Conservation (phyloP, 2,113 vertebrate genomes). For the Spea multiplicata region DNA sequence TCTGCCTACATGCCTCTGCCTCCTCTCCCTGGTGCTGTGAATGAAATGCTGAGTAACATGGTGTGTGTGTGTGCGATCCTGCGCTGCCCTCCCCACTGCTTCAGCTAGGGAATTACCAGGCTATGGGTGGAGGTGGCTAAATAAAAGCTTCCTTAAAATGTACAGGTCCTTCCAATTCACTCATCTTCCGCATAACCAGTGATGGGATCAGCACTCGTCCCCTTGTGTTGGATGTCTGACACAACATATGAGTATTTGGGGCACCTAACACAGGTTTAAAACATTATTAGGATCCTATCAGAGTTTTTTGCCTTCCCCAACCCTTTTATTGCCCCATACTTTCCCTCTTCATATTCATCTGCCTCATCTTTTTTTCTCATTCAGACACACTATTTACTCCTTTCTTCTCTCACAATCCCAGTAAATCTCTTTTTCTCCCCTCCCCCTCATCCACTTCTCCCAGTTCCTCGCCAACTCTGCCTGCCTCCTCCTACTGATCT, state of each 20-base stretch:
- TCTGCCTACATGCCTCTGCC: constrained; percentile 1
- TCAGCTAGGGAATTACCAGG: constrained; percentile 38
- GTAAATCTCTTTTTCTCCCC: not conserved
- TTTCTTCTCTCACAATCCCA: not conserved
- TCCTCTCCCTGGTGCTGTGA: constrained; percentile 27
- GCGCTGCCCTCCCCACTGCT: constrained; percentile 44
- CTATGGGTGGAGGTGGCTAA: constrained; percentile 13
- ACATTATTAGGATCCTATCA: too few relatives aligned
- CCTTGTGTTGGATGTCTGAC: too few relatives aligned
- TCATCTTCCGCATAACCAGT: too few relatives aligned
- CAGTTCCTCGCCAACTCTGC: not conserved
- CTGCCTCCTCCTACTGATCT: constrained; percentile 20
- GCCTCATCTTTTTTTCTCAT: not conserved
- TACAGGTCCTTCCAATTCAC: not conserved
- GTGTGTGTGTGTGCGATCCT: constrained; percentile 37
- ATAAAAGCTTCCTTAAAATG: constrained; percentile 2
- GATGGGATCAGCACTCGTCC: too few relatives aligned
- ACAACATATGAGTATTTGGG: too few relatives aligned
- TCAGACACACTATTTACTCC: constrained; percentile 1
- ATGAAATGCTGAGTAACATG: constrained; percentile 46
- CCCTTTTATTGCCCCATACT: not conserved
- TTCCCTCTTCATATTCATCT: not conserved
- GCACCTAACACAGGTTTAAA: too few relatives aligned
- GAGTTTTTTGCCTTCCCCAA: too few relatives aligned
- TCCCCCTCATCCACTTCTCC: not conserved